phyloP scores from a whole-genome alignment of 1,140 invertebrate species.

The Trachymyrmex cornetzi region DNA sequence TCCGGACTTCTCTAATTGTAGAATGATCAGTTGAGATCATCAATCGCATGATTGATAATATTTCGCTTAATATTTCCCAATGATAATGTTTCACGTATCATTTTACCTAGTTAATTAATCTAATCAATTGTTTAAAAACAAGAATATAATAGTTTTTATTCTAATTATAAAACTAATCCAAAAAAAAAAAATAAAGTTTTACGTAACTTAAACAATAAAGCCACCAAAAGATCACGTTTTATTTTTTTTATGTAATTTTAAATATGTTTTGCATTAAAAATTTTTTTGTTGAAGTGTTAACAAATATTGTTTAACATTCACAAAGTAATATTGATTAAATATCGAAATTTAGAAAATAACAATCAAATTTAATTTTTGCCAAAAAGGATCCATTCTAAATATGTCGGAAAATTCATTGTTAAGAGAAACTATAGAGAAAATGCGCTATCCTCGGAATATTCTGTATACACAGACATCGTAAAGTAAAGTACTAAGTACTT shows the following conservation, averaged over 20 bases:
- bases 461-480: background rate
- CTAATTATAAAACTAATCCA: background rate
- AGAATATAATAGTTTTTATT: background rate
- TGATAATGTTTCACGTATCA: background rate
- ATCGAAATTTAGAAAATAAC: background rate
- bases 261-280: background rate
- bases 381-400: background rate
- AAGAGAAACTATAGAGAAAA: background rate
- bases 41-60: too few species aligned
- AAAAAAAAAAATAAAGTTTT: too few species aligned
- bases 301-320: slow-evolving; percentile 5
- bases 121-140: background rate
- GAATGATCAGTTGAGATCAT: background rate
- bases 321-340: background rate
- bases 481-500: slow-evolving; percentile 32
- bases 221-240: background rate
- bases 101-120: background rate
- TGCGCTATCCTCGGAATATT: slow-evolving; percentile 24
- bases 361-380: background rate
- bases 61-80: too few species aligned
- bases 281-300: background rate
- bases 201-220: background rate
- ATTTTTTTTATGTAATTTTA: background rate
- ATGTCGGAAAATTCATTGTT: background rate
- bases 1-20: background rate